Percentiles rank a stretch among this genome's conserved stretches.
phyloP scores from a whole-genome alignment of 2,888 invertebrate genomes.

The Monochamus alternatus region DNA sequence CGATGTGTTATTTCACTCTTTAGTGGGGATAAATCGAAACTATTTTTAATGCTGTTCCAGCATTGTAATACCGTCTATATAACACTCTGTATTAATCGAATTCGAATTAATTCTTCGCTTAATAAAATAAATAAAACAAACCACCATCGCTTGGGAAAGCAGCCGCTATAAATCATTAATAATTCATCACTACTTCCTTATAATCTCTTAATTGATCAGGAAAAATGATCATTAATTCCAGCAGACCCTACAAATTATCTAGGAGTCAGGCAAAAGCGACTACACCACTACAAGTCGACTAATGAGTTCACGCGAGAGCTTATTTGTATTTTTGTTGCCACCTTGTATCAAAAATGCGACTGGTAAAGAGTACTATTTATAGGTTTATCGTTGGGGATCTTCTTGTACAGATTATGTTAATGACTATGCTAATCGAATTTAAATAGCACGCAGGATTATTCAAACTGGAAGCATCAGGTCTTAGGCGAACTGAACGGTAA shows the following conservation, averaged over 20 bases:
- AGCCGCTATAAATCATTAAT: background rate
- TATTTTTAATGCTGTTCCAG: too few relatives aligned
- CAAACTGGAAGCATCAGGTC: background rate
- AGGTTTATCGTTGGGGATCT: background rate
- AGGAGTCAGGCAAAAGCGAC: background rate
- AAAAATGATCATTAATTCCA: background rate
- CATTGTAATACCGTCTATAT: too few relatives aligned
- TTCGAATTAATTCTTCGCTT: too few relatives aligned
- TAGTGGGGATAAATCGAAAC: too few relatives aligned
- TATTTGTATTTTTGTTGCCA: conserved; percentile 13
- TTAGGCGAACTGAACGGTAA: conserved; percentile 3
- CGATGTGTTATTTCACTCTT: too few relatives aligned
- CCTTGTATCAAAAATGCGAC: conserved; percentile 11
- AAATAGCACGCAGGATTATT: conserved; percentile 6
- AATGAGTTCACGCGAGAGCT: background rate
- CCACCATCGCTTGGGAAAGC: too few relatives aligned
- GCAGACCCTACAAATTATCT: background rate
- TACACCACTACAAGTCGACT: background rate
- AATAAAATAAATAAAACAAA: too few relatives aligned
- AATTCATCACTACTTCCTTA: background rate
- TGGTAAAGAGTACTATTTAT: conserved; percentile 6
- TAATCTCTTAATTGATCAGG: background rate
- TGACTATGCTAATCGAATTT: conserved; percentile 10
- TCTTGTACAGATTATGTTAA: conserved; percentile 17
- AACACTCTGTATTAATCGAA: too few relatives aligned